Evolutionary conservation across 2,888 invertebrate genomes (phyloP), one percentile per base, ranked within the genome.

Genomic region (Callyntrura guangdongensis): DNA sequence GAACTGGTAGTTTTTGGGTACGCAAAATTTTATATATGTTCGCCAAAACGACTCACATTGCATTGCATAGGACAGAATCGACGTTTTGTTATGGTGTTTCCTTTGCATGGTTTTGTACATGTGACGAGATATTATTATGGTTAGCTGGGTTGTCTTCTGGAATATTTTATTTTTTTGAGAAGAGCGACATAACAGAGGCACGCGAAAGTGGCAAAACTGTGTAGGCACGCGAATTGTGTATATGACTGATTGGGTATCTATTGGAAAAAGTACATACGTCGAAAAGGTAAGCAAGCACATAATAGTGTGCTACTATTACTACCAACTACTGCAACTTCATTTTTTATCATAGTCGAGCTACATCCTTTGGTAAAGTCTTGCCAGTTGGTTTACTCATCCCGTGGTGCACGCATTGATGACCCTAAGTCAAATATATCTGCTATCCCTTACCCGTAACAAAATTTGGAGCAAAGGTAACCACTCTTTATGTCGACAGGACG

Each of bases 361-460:
- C 5, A n/a, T 74, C 12, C 25, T 27, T 77, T n/a, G n/a, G n/a
- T 47, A 69, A 4, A 61, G 77, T 45, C 81, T 9, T 17, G 17
- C 72, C 88, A 88, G 88, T 88, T 82, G 82, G 36, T 72, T 72
- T 6, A 69, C 9, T 81, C 45, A 47, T 53, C 69, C 72, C 88
- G 88, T 72, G 56, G 72, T 69, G 88, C 25, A 88, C 49, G 36
- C 88, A 82, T 45, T 61, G 49, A 77, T 1, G 9, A 77, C 14
- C 1, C 27, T 27, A 27, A 64, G 20, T 2, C 27, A 12, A n/a
- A 77, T 4, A 77, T 4, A 77, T 6, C 4, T 11, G 53, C 12
- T 77, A 56, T 6, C 4, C 20, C 53, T 14, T 77, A 56, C 8
- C 20, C 17, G 49, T 5, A 61, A 3, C 36, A 5, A 69, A 77